Evolutionary conservation across 2,797 vertebrate genomes (phyloP).

Genomic region (Acanthurus lineatus): DNA sequence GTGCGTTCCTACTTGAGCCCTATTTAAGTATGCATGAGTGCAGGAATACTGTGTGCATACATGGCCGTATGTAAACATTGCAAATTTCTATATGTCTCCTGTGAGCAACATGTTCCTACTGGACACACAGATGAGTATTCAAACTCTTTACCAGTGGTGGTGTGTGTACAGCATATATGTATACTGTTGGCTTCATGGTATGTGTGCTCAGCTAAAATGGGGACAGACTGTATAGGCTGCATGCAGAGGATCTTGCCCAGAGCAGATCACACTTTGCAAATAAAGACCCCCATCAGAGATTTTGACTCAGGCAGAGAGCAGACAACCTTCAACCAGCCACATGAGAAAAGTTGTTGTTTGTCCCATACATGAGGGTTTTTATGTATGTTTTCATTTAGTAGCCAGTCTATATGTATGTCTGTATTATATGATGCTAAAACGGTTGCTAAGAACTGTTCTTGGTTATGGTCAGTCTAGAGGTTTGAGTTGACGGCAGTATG

Average conservation of each 20-base stretch:
- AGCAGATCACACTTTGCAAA: constrained; percentile 43
- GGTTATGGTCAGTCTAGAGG: constrained; percentile 32
- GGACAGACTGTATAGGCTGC: constrained; percentile 36
- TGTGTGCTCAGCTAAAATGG: constrained; percentile 74
- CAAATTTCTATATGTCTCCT: constrained; percentile 36
- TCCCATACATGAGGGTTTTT: constrained; percentile 36
- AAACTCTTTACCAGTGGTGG: constrained; percentile 15
- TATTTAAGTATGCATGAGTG: not conserved
- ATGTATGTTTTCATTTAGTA: constrained; percentile 21
- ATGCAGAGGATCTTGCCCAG: not conserved
- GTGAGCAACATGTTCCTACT: not conserved
- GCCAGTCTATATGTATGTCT: constrained; percentile 6
- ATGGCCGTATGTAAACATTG: constrained; percentile 35
- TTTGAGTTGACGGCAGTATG: constrained; percentile 11
- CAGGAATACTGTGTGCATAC: constrained; percentile 2
- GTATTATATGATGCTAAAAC: constrained; percentile 14
- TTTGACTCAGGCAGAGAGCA: not conserved
- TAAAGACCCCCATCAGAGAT: constrained; percentile 34
- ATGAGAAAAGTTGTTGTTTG: constrained; percentile 39
- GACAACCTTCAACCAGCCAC: constrained; percentile 8
- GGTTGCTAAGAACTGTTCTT: constrained; percentile 19
- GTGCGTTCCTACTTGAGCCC: not conserved
- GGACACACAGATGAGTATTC: constrained; percentile 63
- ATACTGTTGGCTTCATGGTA: constrained; percentile 43
- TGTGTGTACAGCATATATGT: constrained; percentile 30